Evolutionary conservation across 1,140 invertebrate species (phyloP).

Genomic region (Sinonovacula constricta): DNA sequence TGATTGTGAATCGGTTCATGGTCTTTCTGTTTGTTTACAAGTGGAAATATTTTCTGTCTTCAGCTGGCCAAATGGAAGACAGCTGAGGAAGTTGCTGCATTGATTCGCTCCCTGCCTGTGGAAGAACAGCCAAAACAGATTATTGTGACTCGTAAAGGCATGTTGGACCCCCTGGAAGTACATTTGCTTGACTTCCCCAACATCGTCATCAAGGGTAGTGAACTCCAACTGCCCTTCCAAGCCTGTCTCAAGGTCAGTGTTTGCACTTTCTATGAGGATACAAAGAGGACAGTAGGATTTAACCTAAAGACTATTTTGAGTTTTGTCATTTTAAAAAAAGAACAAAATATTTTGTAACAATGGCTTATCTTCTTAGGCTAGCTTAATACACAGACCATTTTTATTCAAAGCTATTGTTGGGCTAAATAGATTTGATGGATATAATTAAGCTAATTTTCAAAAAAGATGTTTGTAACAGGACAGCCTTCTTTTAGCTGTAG

Average conservation of each 20-base stretch:
- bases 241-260: constrained; percentile 93
- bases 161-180: constrained; percentile 97
- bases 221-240: constrained; percentile 99
- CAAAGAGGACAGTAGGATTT: too few relatives aligned
- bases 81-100: constrained; percentile 99
- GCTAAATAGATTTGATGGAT: too few relatives aligned
- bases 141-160: constrained; percentile 96
- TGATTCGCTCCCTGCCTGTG: constrained; percentile 98
- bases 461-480: too few relatives aligned
- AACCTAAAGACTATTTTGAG: too few relatives aligned
- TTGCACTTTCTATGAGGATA: too few relatives aligned
- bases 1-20: too few relatives aligned
- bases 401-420: too few relatives aligned
- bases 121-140: constrained; percentile 99
- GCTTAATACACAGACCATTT: too few relatives aligned
- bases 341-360: too few relatives aligned
- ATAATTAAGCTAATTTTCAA: too few relatives aligned
- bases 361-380: too few relatives aligned
- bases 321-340: too few relatives aligned
- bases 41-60: constrained; percentile 3
- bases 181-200: constrained; percentile 99
- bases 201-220: constrained; percentile 99
- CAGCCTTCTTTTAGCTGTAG: neutral
- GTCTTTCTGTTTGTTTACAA: neutral
- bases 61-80: constrained; percentile 99